phyloP scores from a whole-genome alignment of 2,888 invertebrate genomes.

The Drosophila algonquin region DNA sequence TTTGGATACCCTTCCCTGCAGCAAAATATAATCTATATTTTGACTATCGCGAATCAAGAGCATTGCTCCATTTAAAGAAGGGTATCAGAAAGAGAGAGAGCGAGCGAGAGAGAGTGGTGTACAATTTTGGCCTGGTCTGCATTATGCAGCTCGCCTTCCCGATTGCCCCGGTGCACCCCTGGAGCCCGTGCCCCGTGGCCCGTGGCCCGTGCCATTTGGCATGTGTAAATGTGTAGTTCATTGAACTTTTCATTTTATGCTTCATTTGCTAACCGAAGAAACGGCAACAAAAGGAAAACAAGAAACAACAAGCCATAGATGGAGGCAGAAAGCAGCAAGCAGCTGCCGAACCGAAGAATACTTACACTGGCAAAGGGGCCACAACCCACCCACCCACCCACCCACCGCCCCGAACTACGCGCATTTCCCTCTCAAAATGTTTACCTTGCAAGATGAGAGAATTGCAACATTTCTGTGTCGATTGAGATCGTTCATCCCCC shows the following conservation, averaged over 20 bases:
- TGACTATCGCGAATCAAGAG: too few species aligned
- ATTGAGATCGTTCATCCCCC: too few species aligned
- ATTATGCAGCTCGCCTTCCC: constrained; percentile 45
- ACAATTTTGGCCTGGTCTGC: constrained; percentile 65
- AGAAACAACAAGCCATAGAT: constrained; percentile 4
- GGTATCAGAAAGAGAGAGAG: neutral
- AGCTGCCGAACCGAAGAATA: constrained; percentile 7
- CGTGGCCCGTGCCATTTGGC: constrained; percentile 14
- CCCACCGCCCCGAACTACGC: neutral
- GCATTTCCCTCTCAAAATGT: too few species aligned
- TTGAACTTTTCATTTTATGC: constrained; percentile 67
- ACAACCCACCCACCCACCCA: neutral
- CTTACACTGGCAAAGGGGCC: constrained; percentile 13
- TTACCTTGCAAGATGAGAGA: too few species aligned
- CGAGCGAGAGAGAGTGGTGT: constrained; percentile 14
- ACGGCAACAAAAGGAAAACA: constrained; percentile 15
- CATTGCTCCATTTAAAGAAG: neutral
- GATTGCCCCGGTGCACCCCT: neutral
- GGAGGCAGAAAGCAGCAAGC: neutral
- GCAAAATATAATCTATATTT: too few species aligned
- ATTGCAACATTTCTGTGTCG: too few species aligned
- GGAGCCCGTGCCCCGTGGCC: constrained; percentile 3
- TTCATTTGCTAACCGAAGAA: constrained; percentile 67
- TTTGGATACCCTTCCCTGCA: neutral
- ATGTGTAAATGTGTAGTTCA: constrained; percentile 65